A percentile compares a stretch with the other conserved stretches of the same genome.
phyloP scores from a whole-genome alignment of 1,140 invertebrate genomes.

The Pseudachorutes palmiensis region DNA sequence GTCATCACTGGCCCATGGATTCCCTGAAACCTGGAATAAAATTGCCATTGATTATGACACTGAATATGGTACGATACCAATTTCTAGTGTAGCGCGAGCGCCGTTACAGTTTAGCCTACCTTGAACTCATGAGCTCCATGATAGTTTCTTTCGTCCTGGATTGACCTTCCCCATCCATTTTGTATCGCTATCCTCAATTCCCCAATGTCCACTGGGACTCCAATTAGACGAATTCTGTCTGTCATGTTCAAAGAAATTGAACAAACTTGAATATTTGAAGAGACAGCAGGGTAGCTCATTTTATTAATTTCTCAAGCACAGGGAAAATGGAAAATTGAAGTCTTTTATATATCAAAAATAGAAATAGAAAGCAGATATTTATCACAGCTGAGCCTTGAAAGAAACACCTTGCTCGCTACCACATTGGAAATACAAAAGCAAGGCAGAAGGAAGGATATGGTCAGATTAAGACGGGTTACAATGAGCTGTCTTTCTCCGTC shows the following conservation, averaged over 20 bases:
- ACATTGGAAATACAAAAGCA: no score
- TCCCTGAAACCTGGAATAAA: constrained; percentile 8
- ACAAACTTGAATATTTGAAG: constrained; percentile 7
- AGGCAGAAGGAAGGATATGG: no score
- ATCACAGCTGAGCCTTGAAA: no score
- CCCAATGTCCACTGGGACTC: constrained; percentile 6
- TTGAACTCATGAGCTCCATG: constrained; percentile 27
- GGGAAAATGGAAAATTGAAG: no score
- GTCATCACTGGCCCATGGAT: not conserved
- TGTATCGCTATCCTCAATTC: constrained; percentile 12
- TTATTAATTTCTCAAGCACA: no score
- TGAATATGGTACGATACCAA: no score
- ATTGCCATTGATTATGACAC: not conserved
- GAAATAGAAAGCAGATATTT: no score
- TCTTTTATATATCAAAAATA: no score
- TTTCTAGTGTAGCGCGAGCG: no score
- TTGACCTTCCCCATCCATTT: constrained; percentile 2
- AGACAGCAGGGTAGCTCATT: not conserved
- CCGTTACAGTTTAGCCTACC: not conserved
- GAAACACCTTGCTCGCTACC: no score
- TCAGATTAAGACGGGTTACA: no score
- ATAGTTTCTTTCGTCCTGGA: constrained; percentile 24
- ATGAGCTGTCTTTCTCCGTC: no score
- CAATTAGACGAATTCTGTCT: constrained; percentile 24
- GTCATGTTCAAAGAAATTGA: constrained; percentile 26